These are phyloP conservation scores for Polymixis lichenea DNA, from an alignment of 2,888 invertebrate species.

Conservation along the genomic window DNA sequence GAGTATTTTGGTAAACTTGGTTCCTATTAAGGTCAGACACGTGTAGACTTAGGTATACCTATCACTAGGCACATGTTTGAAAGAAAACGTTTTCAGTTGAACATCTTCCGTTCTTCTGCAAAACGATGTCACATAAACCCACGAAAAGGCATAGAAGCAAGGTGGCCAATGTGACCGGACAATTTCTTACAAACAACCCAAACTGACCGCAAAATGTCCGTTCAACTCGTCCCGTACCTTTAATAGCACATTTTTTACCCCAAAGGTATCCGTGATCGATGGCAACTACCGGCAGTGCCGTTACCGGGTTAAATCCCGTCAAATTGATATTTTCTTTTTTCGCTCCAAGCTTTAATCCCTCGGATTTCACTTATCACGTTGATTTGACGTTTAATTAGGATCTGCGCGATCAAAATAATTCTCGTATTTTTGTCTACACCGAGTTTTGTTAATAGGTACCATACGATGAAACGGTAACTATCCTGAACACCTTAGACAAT, in stretches of 20 bases:
- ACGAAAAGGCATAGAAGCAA: slow-evolving; percentile 11
- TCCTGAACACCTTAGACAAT: not conserved
- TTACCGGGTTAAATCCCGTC: slow-evolving; percentile 38
- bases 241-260: slow-evolving; percentile 41
- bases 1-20: not conserved
- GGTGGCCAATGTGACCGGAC: slow-evolving; percentile 26
- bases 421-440: slow-evolving; percentile 44
- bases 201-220: slow-evolving; percentile 37
- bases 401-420: slow-evolving; percentile 56
- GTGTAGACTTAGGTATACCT: not conserved
- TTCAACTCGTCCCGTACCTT: slow-evolving; percentile 19
- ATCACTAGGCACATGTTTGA: not conserved
- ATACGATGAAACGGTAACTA: not conserved
- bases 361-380: slow-evolving; percentile 51
- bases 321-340: slow-evolving; percentile 50
- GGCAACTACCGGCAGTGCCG: slow-evolving; percentile 25
- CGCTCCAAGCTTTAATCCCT: slow-evolving; percentile 45
- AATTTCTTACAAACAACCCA: slow-evolving; percentile 41
- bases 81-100: slow-evolving; percentile 15
- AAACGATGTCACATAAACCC: slow-evolving; percentile 21
- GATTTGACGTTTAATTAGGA: slow-evolving; percentile 65
- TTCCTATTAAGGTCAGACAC: not conserved
- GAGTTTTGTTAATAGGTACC: slow-evolving; percentile 11
- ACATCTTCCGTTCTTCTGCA: slow-evolving; percentile 15
- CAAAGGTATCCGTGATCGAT: slow-evolving; percentile 34